phyloP scores from a whole-genome alignment of 2,888 invertebrate genomes.

The Tipula helvola region DNA sequence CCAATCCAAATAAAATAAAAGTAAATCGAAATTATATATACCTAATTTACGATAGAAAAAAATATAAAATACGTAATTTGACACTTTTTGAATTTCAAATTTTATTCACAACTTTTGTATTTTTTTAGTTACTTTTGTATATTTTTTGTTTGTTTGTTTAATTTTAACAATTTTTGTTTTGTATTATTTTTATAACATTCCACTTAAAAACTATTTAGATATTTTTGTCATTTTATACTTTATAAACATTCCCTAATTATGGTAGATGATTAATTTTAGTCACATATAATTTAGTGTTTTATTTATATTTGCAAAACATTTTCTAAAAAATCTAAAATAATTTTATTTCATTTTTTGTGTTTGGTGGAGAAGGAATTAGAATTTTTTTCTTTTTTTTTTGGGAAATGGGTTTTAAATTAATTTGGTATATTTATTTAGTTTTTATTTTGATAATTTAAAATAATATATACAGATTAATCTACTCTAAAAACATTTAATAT shows the following conservation, averaged over 20 bases:
- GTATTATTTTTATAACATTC: not conserved
- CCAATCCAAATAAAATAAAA: not conserved
- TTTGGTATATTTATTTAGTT: not conserved
- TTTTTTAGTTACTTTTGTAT: not conserved
- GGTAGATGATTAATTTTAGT: not conserved
- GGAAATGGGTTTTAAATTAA: not conserved
- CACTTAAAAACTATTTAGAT: not conserved
- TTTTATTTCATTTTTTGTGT: not conserved
- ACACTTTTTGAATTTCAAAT: not conserved
- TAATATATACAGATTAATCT: slow-evolving; percentile 4
- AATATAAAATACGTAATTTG: not conserved
- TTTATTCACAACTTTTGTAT: slow-evolving; percentile 4
- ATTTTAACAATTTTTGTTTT: not conserved
- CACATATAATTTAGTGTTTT: not conserved
- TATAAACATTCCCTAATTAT: not conserved
- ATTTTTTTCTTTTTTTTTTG: not conserved
- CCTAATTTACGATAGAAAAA: not conserved
- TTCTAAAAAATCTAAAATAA: not conserved
- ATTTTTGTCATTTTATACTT: not conserved
- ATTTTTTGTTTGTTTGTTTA: not conserved
- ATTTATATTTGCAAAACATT: not conserved
- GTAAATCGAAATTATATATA: not conserved
- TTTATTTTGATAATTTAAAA: not conserved
- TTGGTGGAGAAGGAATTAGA: not conserved
- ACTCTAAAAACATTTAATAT: not conserved